phyloP scores from a whole-genome alignment of 2,797 vertebrate genomes.

The Gallinago nigripennis region DNA sequence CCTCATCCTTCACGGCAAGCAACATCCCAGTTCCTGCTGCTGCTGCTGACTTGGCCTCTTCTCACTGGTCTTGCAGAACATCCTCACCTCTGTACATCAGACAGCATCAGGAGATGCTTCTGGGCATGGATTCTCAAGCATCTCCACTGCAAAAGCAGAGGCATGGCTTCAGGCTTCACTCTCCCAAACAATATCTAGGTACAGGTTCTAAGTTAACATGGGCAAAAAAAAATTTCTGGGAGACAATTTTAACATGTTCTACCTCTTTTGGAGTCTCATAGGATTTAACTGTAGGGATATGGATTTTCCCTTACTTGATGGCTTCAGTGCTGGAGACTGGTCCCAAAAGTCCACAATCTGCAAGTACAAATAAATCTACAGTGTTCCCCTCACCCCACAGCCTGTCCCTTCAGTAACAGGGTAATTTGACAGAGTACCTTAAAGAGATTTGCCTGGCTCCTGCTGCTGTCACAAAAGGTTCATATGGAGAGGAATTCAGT shows the following conservation, averaged over 20 bases:
- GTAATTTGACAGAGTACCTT: neutral
- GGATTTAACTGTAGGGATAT: neutral
- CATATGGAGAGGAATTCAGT: neutral
- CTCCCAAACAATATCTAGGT: neutral
- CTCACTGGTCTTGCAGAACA: neutral
- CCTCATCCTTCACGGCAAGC: neutral
- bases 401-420: neutral
- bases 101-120: neutral
- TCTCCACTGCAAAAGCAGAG: neutral
- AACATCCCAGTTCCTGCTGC: neutral
- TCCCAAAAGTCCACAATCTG: neutral
- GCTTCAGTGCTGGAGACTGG: neutral
- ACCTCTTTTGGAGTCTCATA: neutral
- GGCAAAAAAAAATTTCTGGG: neutral
- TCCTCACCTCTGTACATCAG: neutral
- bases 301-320: neutral
- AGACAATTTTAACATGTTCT: neutral
- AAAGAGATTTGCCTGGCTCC: neutral
- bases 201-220: rapidly evolving
- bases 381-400: neutral
- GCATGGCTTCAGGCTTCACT: neutral
- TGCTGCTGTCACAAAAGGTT: neutral
- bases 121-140: neutral
- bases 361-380: neutral
- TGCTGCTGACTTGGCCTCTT: neutral